Evolutionary conservation across 2,797 vertebrate genomes (phyloP).

Genomic region (Simalia tracyae): DNA sequence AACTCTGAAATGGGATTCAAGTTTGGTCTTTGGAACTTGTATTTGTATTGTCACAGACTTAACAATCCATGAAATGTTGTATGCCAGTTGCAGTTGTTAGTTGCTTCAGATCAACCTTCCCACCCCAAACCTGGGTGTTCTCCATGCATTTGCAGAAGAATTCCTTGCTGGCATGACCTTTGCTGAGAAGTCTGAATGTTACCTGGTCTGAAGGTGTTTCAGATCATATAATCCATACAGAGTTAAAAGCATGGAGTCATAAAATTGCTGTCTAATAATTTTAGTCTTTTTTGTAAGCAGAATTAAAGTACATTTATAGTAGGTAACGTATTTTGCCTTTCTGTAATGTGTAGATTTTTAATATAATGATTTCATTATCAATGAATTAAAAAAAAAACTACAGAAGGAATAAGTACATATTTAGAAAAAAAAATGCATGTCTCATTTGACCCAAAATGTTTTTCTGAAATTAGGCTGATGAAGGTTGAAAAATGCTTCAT

Average conservation of each 20-base stretch:
- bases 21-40: slow-evolving; percentile 25
- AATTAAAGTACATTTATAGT: background rate
- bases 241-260: slow-evolving; percentile 10
- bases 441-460: background rate
- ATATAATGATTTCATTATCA: background rate
- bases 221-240: slow-evolving; percentile 16
- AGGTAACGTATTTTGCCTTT: background rate
- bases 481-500: background rate
- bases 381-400: background rate
- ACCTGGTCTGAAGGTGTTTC: background rate
- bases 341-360: background rate
- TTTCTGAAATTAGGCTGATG: background rate
- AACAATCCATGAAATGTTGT: slow-evolving; percentile 4
- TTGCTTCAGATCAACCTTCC: background rate
- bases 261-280: background rate
- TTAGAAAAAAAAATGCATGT: background rate
- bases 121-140: background rate
- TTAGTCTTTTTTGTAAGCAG: background rate
- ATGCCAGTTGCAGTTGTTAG: background rate
- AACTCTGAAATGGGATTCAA: background rate
- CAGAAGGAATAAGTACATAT: background rate
- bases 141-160: background rate
- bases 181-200: background rate
- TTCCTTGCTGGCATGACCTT: background rate
- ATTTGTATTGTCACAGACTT: slow-evolving; percentile 39